Evolutionary conservation across 2,888 invertebrate genomes (phyloP).

Genomic region (Shargacucullia verbasci): DNA sequence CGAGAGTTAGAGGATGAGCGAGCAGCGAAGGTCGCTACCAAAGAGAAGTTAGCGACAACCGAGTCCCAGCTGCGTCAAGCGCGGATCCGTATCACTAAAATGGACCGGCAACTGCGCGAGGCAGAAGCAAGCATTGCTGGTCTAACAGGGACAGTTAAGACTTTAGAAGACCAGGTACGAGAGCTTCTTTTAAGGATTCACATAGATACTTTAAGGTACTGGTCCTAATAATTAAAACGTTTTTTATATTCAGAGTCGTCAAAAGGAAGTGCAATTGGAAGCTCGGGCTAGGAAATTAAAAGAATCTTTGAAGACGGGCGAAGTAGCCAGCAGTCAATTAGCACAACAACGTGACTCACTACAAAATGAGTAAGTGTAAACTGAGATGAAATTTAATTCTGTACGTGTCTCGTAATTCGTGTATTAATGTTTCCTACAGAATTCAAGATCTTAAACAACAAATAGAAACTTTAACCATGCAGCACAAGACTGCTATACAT

Average conservation of each 20-base stretch:
- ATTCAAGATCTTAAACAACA: slow-evolving; percentile 74
- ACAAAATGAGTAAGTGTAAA: slow-evolving; percentile 72
- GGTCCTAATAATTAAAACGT: neutral
- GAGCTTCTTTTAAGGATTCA: neutral
- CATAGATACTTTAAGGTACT: neutral
- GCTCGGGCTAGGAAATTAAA: slow-evolving; percentile 82
- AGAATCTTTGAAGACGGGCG: slow-evolving; percentile 82
- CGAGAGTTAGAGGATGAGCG: slow-evolving; percentile 79
- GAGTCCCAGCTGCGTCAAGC: slow-evolving; percentile 78
- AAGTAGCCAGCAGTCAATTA: slow-evolving; percentile 76
- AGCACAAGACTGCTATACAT: slow-evolving; percentile 70
- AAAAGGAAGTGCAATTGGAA: slow-evolving; percentile 81
- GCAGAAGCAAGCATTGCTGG: slow-evolving; percentile 81
- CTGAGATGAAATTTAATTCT: too few relatives aligned
- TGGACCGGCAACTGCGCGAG: slow-evolving; percentile 83
- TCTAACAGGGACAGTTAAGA: slow-evolving; percentile 80
- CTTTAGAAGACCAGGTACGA: slow-evolving; percentile 81
- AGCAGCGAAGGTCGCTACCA: slow-evolving; percentile 63
- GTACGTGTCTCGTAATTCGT: neutral
- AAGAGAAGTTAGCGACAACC: slow-evolving; percentile 74
- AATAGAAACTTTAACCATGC: slow-evolving; percentile 68
- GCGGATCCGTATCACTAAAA: slow-evolving; percentile 76
- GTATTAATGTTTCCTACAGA: slow-evolving; percentile 58
- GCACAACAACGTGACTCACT: slow-evolving; percentile 77
- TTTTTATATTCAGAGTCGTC: slow-evolving; percentile 72